phyloP scores from a whole-genome alignment of 2,797 vertebrate genomes.

The Avahi laniger region DNA sequence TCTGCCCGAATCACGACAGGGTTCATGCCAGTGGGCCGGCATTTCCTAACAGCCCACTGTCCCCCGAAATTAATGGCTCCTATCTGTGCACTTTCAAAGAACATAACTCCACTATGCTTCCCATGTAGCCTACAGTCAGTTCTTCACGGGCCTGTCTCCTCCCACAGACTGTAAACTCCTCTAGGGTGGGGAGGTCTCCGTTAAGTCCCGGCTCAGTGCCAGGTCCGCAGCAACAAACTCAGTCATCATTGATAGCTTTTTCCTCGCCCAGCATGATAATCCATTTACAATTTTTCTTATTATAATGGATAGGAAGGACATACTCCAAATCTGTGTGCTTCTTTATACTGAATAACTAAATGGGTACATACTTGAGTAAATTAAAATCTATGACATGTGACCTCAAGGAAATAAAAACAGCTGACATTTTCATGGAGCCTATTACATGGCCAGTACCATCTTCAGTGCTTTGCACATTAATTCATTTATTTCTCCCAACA shows the following conservation, averaged over 20 bases:
- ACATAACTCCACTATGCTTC: accelerated
- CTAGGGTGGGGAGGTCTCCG: accelerated
- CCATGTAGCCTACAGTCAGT: accelerated
- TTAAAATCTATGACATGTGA: neutral
- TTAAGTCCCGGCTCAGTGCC: neutral
- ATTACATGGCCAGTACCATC: accelerated
- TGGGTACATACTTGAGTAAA: neutral
- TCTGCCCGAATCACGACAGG: neutral
- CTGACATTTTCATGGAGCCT: neutral
- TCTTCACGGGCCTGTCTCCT: neutral
- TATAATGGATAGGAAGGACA: neutral
- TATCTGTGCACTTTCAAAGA: neutral
- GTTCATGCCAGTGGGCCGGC: neutral
- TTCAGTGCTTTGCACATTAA: neutral
- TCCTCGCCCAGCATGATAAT: neutral
- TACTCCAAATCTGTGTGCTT: neutral
- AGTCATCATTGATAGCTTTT: neutral
- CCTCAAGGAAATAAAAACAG: constrained; percentile 14
- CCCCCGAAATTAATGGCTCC: neutral
- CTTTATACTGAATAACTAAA: neutral
- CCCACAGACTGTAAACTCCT: neutral
- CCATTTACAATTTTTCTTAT: neutral
- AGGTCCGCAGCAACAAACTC: neutral
- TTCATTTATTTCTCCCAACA: neutral
- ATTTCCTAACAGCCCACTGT: neutral